Conservation (phyloP, 2,797 vertebrate species). For the Neosalanx taihuensis region DNA sequence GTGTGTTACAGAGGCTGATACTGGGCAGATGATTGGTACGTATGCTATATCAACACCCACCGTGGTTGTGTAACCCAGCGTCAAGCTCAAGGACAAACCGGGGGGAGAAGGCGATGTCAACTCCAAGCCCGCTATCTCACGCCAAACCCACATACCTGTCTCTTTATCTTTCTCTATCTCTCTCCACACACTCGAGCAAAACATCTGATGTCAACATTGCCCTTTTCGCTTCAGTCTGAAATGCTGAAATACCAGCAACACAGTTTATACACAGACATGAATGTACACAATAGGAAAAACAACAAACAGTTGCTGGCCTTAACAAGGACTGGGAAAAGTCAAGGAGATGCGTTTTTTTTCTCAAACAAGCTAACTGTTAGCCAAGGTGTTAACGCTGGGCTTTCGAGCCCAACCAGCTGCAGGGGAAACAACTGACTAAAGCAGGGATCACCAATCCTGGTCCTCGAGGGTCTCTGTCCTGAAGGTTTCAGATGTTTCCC, state of each 20-base stretch:
- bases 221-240: neutral
- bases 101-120: neutral
- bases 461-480: no score
- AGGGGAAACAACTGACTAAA: no score
- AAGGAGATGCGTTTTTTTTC: no score
- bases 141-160: slow-evolving; percentile 2
- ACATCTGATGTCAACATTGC: neutral
- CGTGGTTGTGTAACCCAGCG: slow-evolving; percentile 29
- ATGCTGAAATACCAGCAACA: neutral
- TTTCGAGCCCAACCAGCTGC: no score
- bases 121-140: neutral
- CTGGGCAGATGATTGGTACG: slow-evolving; percentile 57
- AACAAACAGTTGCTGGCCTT: neutral
- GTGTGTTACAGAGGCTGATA: slow-evolving; percentile 51
- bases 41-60: slow-evolving; percentile 42
- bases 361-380: no score
- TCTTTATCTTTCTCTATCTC: neutral
- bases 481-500: no score
- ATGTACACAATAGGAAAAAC: neutral
- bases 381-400: no score
- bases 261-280: neutral
- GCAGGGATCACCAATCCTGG: no score
- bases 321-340: no score
- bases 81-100: slow-evolving; percentile 44
- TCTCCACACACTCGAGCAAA: neutral